phyloP scores from a whole-genome alignment of 2,888 invertebrate genomes.

The Atrina japonica region DNA sequence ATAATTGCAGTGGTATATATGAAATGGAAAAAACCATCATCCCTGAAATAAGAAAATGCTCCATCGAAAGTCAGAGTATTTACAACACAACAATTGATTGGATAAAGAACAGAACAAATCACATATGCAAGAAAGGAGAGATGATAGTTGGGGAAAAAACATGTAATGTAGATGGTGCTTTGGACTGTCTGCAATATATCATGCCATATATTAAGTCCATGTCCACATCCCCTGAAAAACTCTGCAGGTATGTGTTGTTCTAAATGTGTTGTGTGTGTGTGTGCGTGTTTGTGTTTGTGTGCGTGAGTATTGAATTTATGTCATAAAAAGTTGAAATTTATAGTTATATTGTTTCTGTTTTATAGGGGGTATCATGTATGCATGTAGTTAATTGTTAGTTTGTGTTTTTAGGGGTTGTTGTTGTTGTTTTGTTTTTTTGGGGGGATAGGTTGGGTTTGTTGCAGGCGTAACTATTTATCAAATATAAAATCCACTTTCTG shows the following conservation, averaged over 20 bases:
- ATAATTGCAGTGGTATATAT: neutral
- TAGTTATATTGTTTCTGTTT: too few species aligned
- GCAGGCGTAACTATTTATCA: too few species aligned
- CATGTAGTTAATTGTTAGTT: too few species aligned
- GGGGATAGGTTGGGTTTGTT: too few species aligned
- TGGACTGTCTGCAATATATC: conserved; percentile 6
- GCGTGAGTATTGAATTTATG: too few species aligned
- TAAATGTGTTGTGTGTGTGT: neutral
- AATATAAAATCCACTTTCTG: too few species aligned
- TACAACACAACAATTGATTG: conserved; percentile 6
- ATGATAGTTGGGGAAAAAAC: conserved; percentile 7
- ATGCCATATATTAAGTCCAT: conserved; percentile 23
- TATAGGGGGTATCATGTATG: too few species aligned
- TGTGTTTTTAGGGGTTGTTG: too few species aligned
- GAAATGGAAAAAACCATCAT: neutral
- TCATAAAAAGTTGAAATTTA: too few species aligned
- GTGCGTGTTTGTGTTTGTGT: too few species aligned
- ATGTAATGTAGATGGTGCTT: conserved; percentile 23
- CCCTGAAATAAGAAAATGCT: conserved; percentile 17
- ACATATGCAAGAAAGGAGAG: conserved; percentile 9
- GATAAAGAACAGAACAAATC: neutral
- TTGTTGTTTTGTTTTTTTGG: too few species aligned
- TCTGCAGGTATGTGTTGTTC: conserved; percentile 24
- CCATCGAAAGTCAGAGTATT: neutral
- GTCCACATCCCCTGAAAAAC: conserved; percentile 14